Conservation (phyloP, 2,113 vertebrate species). For the Phylloscopus whistleri region DNA sequence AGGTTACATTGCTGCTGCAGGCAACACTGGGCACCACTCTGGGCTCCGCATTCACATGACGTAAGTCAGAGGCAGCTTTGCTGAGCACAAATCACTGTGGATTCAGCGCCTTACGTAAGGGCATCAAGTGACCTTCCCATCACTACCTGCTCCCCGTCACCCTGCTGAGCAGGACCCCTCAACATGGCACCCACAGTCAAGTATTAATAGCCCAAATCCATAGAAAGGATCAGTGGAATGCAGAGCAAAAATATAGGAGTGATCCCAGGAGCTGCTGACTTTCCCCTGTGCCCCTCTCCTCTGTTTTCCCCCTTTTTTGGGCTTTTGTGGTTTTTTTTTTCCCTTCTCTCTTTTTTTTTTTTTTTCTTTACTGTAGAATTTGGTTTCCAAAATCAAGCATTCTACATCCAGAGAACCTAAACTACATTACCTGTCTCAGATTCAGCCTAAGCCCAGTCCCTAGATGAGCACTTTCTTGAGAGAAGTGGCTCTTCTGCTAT, state of each 20-base stretch:
- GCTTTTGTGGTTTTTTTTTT: not conserved
- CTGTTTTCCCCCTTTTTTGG: not conserved
- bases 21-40: not conserved
- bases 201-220: not conserved
- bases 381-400: not conserved
- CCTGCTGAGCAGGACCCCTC: not conserved
- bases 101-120: rapidly evolving
- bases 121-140: not conserved
- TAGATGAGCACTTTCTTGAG: not conserved
- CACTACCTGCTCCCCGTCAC: rapidly evolving
- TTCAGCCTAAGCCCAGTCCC: not conserved
- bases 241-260: not conserved
- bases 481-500: not conserved
- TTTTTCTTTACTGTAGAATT: not conserved
- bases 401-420: not conserved
- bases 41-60: not conserved
- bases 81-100: rapidly evolving
- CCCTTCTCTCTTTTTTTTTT: rapidly evolving
- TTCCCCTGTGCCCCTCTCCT: rapidly evolving
- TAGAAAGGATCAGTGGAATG: not conserved
- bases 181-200: not conserved
- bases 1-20: not conserved
- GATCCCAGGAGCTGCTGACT: not conserved
- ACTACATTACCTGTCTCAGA: not conserved
- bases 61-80: not conserved